Conservation (phyloP, 2,888 invertebrate species). For the Microchrysa polita region DNA sequence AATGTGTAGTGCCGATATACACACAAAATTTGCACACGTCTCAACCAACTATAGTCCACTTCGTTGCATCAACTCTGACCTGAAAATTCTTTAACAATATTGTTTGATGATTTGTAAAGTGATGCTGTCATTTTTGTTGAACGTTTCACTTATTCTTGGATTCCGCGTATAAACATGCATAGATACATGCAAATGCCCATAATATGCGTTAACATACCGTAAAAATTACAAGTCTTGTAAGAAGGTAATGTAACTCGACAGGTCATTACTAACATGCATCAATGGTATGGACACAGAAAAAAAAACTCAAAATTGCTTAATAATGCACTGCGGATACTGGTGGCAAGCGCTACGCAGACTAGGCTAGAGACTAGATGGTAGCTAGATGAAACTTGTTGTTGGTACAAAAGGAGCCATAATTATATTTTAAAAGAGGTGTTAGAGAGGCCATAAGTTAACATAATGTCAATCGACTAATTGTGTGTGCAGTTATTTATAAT, state of each 20-base stretch:
- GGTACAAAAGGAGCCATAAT: neutral
- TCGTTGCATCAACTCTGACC: conserved; percentile 6
- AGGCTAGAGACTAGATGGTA: too few relatives aligned
- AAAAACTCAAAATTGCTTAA: neutral
- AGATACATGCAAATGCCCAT: too few relatives aligned
- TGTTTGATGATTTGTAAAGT: conserved; percentile 11
- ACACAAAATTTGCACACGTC: neutral
- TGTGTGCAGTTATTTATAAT: neutral
- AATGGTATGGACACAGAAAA: neutral
- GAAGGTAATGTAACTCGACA: neutral
- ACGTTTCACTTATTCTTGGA: neutral
- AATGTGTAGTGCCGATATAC: too few relatives aligned
- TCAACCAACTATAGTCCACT: neutral
- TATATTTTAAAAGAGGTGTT: conserved; percentile 8
- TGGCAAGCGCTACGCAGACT: too few relatives aligned
- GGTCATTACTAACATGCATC: neutral
- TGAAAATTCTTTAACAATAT: conserved; percentile 3
- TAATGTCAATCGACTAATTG: neutral
- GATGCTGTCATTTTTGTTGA: conserved; percentile 8
- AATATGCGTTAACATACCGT: neutral
- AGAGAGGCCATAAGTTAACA: too few relatives aligned
- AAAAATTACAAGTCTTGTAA: too few relatives aligned
- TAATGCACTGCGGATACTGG: neutral
- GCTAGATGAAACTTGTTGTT: too few relatives aligned
- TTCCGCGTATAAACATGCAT: neutral